Evolutionary conservation across 1,140 invertebrate species (phyloP).

Genomic region (Chionoecetes opilio): DNA sequence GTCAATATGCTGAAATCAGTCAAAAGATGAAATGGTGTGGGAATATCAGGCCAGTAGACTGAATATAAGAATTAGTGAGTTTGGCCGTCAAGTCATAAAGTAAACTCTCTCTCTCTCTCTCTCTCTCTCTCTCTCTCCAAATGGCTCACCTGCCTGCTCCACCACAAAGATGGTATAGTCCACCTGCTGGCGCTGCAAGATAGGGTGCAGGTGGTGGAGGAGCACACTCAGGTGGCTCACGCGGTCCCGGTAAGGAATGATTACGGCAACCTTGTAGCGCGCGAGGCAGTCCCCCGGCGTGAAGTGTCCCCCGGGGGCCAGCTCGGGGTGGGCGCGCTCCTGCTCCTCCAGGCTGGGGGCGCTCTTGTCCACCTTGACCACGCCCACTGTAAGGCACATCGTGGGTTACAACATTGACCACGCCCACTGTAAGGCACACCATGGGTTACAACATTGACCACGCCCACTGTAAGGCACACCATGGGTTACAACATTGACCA

Average conservation of each 20-base stretch:
- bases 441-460: too few relatives aligned
- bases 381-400: slow-evolving; percentile 43
- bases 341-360: slow-evolving; percentile 56
- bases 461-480: too few relatives aligned
- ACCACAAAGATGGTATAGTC: slow-evolving; percentile 97
- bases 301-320: slow-evolving; percentile 88
- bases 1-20: too few relatives aligned
- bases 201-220: slow-evolving; percentile 85
- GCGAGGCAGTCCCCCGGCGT: slow-evolving; percentile 90
- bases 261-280: slow-evolving; percentile 92
- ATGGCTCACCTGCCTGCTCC: slow-evolving; percentile 92
- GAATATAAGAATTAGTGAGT: too few relatives aligned
- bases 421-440: too few relatives aligned
- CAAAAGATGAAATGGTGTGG: too few relatives aligned
- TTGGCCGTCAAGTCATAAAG: too few relatives aligned
- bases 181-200: slow-evolving; percentile 94
- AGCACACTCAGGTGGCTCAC: slow-evolving; percentile 86
- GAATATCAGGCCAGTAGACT: too few relatives aligned
- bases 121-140: too few relatives aligned
- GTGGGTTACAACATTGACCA: not conserved
- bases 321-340: slow-evolving; percentile 58
- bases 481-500: too few relatives aligned
- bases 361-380: slow-evolving; percentile 49
- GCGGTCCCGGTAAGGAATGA: slow-evolving; percentile 95
- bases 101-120: too few relatives aligned